A percentile compares a stretch with the other conserved stretches of the same genome.
phyloP scores from a whole-genome alignment of 2,113 vertebrate species.

The Tragelaphus buxtoni region DNA sequence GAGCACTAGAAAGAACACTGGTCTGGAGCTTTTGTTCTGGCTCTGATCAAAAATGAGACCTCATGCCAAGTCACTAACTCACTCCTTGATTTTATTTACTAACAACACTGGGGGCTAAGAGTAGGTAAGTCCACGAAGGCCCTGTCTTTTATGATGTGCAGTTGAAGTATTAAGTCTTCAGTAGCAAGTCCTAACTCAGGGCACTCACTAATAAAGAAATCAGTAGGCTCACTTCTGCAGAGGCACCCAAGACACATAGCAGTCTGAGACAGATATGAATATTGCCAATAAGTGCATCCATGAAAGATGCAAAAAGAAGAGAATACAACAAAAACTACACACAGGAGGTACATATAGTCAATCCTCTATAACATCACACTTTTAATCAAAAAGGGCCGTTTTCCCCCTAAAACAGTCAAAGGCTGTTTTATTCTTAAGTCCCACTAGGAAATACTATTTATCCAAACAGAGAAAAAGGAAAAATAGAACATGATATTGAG shows the following conservation, averaged over 20 bases:
- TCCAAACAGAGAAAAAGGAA: neutral
- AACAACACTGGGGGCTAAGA: neutral
- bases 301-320: neutral
- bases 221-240: neutral
- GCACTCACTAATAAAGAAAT: neutral
- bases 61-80: neutral
- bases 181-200: neutral
- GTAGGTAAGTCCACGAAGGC: neutral
- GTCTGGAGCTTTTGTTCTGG: neutral
- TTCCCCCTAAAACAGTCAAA: neutral
- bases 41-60: neutral
- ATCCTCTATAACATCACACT: neutral
- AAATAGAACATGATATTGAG: neutral
- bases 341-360: neutral
- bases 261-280: neutral
- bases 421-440: neutral
- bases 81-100: conserved; percentile 21
- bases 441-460: conserved; percentile 34
- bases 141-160: neutral
- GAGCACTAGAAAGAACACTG: neutral
- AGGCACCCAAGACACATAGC: neutral
- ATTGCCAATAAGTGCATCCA: neutral
- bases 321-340: neutral
- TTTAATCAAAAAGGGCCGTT: neutral
- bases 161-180: neutral